Evolutionary conservation across 2,797 vertebrate genomes (phyloP).

Genomic region (Triplophysa bombifrons): DNA sequence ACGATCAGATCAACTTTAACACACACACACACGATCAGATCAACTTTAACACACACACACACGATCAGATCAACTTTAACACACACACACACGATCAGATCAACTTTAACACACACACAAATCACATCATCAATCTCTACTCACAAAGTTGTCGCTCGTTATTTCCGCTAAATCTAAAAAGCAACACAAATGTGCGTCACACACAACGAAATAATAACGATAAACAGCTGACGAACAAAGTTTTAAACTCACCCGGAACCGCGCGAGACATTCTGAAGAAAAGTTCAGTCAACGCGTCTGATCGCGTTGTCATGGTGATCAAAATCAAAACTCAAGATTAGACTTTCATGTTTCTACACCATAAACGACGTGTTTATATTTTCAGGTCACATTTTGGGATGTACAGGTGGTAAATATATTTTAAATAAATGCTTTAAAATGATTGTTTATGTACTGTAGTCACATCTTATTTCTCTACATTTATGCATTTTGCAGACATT

Average conservation of each 20-base stretch:
- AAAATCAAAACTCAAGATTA: neutral
- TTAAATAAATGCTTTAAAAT: no score
- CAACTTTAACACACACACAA: neutral
- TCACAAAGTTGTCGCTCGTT: slow-evolving; percentile 73
- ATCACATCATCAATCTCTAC: slow-evolving; percentile 52
- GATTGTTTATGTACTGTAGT: no score
- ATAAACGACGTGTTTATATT: no score
- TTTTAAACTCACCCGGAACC: neutral
- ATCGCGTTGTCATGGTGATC: slow-evolving; percentile 6
- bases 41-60: no score
- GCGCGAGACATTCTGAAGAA: neutral
- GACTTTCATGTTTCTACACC: no score
- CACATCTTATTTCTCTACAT: no score
- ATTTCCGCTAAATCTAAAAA: slow-evolving; percentile 68
- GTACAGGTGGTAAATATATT: no score
- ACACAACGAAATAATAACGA: neutral
- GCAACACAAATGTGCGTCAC: neutral
- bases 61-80: no score
- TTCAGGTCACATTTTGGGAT: no score
- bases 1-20: neutral
- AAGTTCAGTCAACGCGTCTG: neutral
- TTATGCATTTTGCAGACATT: no score
- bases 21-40: no score
- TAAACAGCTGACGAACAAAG: neutral
- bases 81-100: slow-evolving; percentile 1